These are phyloP conservation scores for Pelobates fuscus DNA, from an alignment of 2,113 vertebrate genomes.

Conservation along the genomic window DNA sequence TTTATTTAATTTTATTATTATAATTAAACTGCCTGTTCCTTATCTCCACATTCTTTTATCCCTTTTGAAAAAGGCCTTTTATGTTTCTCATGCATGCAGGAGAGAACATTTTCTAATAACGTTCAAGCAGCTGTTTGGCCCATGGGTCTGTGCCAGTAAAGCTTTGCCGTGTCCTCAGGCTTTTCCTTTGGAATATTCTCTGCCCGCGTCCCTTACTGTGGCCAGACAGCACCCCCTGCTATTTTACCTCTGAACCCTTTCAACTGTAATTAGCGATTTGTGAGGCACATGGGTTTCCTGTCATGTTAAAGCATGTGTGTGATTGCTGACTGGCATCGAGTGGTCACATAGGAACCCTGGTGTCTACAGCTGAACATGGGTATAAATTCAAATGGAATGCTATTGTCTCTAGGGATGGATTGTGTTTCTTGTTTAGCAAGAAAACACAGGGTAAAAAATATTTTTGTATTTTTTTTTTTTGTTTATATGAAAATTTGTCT, in stretches of 20 bases:
- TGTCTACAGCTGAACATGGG: background rate
- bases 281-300: constrained; percentile 19
- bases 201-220: constrained; percentile 15
- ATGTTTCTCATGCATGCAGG: background rate
- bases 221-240: constrained; percentile 14
- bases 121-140: constrained; percentile 17
- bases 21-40: too few relatives aligned
- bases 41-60: background rate
- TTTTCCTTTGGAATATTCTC: constrained; percentile 12
- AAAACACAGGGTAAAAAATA: too few relatives aligned
- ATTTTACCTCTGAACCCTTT: constrained; percentile 26
- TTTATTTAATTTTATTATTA: too few relatives aligned
- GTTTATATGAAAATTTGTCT: too few relatives aligned
- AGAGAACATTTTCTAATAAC: constrained; percentile 31
- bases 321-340: background rate
- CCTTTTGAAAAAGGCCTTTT: background rate
- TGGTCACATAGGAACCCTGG: background rate
- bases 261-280: constrained; percentile 19
- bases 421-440: too few relatives aligned
- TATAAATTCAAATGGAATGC: background rate
- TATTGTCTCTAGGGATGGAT: background rate
- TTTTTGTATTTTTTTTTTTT: too few relatives aligned
- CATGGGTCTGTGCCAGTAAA: constrained; percentile 13
- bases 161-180: constrained; percentile 33
- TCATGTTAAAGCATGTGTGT: constrained; percentile 41